Evolutionary conservation across 2,888 invertebrate species (phyloP), one percentile per base, ranked within the genome.

Genomic region (Caenorhabditis japonica): DNA sequence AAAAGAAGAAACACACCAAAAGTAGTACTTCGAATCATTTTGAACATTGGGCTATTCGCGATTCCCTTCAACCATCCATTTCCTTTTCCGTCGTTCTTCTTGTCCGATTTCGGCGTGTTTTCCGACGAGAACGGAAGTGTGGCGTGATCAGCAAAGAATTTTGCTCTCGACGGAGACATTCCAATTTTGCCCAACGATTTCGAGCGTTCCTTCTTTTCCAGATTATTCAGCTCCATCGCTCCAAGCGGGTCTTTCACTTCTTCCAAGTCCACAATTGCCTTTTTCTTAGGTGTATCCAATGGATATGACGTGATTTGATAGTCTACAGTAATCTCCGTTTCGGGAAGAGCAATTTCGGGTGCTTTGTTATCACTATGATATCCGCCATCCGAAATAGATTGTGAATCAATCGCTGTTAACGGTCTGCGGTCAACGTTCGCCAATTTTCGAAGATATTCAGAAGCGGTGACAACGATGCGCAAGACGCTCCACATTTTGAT

Each of bases 151-250:
- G 79, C 78, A 23, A 85, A 69, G 61, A 85, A 85, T 39, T 83
- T 80, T 15, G 84, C 82, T 33, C 85, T 69, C 17, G 83, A 81
- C 4, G 85, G 84, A 39, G 83, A 83, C 77, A 85, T 78, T 44
- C 70, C 77, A 10, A 73, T 55, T 44, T 69, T 47, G 30, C 58
- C 56, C 5, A 70, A 15, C 17, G 68, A 68, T 30, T 68, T 58
- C n/a, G 59, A 68, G 23, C 55, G 25, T 13, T 55, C 51, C 19
- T 59, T 55, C 21, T 44, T 43, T 1, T 34, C 47, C 5, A n/a
- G 19, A 8, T 39, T 41, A 19, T 70, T 52, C 34, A 64, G 21
- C 5, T 36, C 46, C 25, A 55, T 21, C 2, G 75, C 75, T 30
- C 75, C 71, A 8, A 75, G 53, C 13, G 75, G 75, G 46, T 75